Conservation (phyloP, 2,888 invertebrate genomes). For the Tinea semifulvella region DNA sequence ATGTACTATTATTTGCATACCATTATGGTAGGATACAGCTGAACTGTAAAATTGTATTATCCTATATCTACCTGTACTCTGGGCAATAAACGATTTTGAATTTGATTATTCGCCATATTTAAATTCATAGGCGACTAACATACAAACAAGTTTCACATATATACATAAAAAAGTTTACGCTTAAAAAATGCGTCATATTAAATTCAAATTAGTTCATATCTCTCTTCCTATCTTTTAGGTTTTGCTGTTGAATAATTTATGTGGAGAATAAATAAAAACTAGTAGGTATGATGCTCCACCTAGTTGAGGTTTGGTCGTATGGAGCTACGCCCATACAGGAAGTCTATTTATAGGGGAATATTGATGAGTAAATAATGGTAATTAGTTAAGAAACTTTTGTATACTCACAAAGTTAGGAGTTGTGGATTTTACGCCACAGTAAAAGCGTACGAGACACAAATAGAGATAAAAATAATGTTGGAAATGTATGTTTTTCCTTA, state of each 20-base stretch:
- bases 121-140: constrained; percentile 1
- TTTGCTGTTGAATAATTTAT: constrained; percentile 55
- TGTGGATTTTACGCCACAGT: no score
- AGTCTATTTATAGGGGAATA: constrained; percentile 12
- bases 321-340: constrained; percentile 35
- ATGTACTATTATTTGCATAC: no score
- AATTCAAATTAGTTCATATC: constrained; percentile 53
- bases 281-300: constrained; percentile 12
- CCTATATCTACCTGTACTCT: no score
- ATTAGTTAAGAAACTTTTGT: constrained; percentile 12
- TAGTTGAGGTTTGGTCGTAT: constrained; percentile 43
- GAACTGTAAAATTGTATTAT: no score
- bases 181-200: constrained; percentile 26
- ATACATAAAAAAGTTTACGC: constrained; percentile 6
- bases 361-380: constrained; percentile 13
- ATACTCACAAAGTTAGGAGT: constrained; percentile 4
- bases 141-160: constrained; percentile 3
- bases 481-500: no score
- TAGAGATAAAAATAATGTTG: no score
- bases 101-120: constrained; percentile 4
- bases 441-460: no score
- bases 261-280: constrained; percentile 34
- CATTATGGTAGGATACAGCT: no score
- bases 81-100: no score
- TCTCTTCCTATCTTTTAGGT: constrained; percentile 42